Conservation (phyloP, 2,113 vertebrate species). For the Hyla sarda region DNA sequence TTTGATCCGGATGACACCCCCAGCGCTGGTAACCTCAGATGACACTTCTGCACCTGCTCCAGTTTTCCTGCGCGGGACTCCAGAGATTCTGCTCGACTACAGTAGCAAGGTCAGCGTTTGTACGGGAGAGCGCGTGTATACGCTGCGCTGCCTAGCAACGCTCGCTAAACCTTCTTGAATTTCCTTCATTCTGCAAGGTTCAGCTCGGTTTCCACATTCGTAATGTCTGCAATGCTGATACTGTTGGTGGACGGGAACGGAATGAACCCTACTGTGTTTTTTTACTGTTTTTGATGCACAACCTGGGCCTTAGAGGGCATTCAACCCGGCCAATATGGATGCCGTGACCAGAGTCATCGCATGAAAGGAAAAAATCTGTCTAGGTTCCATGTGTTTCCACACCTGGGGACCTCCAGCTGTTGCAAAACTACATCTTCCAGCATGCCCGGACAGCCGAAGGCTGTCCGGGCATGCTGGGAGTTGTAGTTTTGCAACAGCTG, state of each 20-base stretch:
- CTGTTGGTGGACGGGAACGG: not conserved
- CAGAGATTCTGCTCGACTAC: constrained; percentile 30
- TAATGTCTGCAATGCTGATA: not conserved
- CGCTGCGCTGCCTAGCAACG: not conserved
- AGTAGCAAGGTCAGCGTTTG: constrained; percentile 33
- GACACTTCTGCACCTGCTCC: constrained; percentile 26
- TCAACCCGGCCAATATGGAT: not conserved
- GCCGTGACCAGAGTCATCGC: no score
- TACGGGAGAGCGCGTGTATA: not conserved
- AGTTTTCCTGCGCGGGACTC: not conserved
- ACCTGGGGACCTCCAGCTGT: no score
- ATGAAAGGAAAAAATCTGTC: no score
- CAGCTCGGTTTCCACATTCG: not conserved
- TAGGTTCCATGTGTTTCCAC: no score
- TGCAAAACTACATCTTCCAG: no score
- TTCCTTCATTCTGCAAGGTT: constrained; percentile 26
- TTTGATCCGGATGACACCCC: not conserved
- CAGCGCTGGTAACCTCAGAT: not conserved
- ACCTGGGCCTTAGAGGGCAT: not conserved
- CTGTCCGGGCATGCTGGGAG: no score
- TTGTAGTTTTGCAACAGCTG: no score
- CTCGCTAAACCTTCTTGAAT: not conserved
- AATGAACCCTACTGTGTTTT: not conserved
- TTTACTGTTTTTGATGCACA: not conserved
- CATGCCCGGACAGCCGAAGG: no score